Evolutionary conservation across 2,888 invertebrate genomes (phyloP).

Genomic region (Philereme transversata): DNA sequence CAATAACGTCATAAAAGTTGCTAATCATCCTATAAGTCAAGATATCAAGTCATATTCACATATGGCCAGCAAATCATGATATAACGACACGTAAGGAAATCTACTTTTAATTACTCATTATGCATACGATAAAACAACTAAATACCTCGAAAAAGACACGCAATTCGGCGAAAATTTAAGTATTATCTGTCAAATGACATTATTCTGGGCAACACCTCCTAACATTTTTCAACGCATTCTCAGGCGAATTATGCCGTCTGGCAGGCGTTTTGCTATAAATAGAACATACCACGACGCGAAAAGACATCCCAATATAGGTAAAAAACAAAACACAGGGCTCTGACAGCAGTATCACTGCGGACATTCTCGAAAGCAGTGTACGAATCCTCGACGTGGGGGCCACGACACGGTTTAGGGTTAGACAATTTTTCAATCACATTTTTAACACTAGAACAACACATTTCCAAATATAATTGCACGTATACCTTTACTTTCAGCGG

Average conservation of each 20-base stretch:
- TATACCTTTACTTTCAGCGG: slow-evolving; percentile 82
- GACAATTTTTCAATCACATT: slow-evolving; percentile 77
- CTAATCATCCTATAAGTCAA: slow-evolving; percentile 51
- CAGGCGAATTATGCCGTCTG: slow-evolving; percentile 68
- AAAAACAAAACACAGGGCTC: slow-evolving; percentile 78
- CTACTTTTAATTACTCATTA: slow-evolving; percentile 29
- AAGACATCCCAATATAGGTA: slow-evolving; percentile 76
- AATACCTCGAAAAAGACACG: slow-evolving; percentile 38
- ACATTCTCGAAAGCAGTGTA: slow-evolving; percentile 77
- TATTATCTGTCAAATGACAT: slow-evolving; percentile 40
- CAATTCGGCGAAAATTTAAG: slow-evolving; percentile 43
- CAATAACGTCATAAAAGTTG: slow-evolving; percentile 36
- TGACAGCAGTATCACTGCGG: slow-evolving; percentile 69
- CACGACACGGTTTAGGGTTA: slow-evolving; percentile 82
- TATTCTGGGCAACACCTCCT: slow-evolving; percentile 49
- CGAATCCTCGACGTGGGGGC: slow-evolving; percentile 79
- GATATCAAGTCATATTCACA: slow-evolving; percentile 29
- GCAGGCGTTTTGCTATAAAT: slow-evolving; percentile 74
- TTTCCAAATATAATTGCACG: slow-evolving; percentile 73
- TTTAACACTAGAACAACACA: slow-evolving; percentile 74
- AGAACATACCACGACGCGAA: slow-evolving; percentile 81
- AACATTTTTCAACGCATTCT: slow-evolving; percentile 62
- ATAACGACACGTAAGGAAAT: slow-evolving; percentile 47
- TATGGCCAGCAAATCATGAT: slow-evolving; percentile 43
- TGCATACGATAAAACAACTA: slow-evolving; percentile 29